phyloP scores from a whole-genome alignment of 2,113 vertebrate genomes.

The Pica pica region DNA sequence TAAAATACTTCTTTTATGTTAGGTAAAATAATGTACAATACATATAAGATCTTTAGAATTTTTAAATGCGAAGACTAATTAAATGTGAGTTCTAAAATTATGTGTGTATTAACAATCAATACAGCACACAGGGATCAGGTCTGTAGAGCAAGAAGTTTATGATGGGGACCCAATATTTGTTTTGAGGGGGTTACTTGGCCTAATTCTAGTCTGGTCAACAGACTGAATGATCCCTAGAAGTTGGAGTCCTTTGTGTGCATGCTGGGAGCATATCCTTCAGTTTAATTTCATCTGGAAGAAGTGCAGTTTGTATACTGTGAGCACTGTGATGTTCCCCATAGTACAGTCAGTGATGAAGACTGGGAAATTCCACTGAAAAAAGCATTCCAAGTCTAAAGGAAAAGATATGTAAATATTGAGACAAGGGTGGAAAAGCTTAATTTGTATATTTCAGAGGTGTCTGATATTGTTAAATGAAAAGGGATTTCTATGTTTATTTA shows the following conservation, averaged over 20 bases:
- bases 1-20: not conserved
- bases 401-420: not conserved
- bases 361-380: not conserved
- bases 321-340: not conserved
- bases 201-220: not conserved
- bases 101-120: not conserved
- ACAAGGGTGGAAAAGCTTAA: not conserved
- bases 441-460: not conserved
- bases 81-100: not conserved
- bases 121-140: not conserved
- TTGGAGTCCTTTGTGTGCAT: not conserved
- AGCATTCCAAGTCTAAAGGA: not conserved
- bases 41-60: not conserved
- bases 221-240: not conserved
- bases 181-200: not conserved
- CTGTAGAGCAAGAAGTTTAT: not conserved
- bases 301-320: not conserved
- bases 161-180: not conserved
- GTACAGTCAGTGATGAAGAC: not conserved
- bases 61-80: not conserved
- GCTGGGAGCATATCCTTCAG: not conserved
- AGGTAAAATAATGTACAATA: not conserved
- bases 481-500: not conserved
- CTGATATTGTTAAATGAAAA: not conserved
- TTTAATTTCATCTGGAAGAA: not conserved